These are phyloP conservation scores for Athalia circularis DNA, from an alignment of 2,888 invertebrate genomes.

Conservation along the genomic window DNA sequence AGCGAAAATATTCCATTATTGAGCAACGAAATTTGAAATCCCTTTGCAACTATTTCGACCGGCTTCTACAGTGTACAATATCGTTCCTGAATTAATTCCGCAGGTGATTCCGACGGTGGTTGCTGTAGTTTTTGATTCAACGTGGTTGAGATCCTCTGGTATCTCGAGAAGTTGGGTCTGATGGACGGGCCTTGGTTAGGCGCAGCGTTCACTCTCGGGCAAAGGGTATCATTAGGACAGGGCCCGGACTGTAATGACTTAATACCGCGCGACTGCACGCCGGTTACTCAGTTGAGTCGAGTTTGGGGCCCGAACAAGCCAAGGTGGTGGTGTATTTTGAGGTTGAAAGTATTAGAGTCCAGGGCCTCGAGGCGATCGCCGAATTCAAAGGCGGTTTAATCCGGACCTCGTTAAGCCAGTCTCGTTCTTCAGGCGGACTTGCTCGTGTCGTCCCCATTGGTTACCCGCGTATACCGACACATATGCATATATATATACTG, in stretches of 20 bases:
- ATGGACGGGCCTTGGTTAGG: conserved; percentile 59
- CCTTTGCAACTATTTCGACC: too few relatives aligned
- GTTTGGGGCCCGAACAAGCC: conserved; percentile 1
- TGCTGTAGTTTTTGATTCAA: too few relatives aligned
- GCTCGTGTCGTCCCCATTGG: not conserved
- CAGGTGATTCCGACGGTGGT: not conserved
- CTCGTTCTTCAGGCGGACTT: conserved; percentile 11
- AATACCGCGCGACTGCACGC: conserved; percentile 65
- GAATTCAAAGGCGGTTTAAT: conserved; percentile 39
- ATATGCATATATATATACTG: too few relatives aligned
- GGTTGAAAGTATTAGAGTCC: conserved; percentile 23
- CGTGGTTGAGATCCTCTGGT: conserved; percentile 59
- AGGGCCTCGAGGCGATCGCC: conserved; percentile 28
- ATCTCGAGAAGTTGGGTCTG: conserved; percentile 53
- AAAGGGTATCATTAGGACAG: conserved; percentile 68
- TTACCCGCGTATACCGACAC: too few relatives aligned
- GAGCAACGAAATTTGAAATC: too few relatives aligned
- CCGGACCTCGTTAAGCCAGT: conserved; percentile 31
- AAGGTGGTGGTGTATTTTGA: conserved; percentile 25
- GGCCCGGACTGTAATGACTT: conserved; percentile 67
- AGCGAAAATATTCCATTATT: too few relatives aligned
- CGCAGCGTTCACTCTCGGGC: conserved; percentile 57
- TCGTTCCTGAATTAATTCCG: too few relatives aligned
- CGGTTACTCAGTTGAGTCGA: conserved; percentile 53
- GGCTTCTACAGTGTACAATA: too few relatives aligned